Evolutionary conservation across 2,113 vertebrate species (phyloP).

Genomic region (Oryzias curvinotus): DNA sequence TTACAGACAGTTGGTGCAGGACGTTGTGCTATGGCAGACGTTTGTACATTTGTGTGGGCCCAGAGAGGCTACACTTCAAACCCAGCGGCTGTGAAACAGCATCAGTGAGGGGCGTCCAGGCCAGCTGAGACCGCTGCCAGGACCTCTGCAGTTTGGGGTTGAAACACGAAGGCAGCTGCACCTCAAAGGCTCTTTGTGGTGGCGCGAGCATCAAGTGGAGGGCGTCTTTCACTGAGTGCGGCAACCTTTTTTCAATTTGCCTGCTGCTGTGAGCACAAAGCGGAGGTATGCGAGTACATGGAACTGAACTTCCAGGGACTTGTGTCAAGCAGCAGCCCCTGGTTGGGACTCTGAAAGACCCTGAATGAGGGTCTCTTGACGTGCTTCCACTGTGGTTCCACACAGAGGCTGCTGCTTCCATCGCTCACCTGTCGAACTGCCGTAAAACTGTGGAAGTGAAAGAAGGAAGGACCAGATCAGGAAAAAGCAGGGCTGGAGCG

Average conservation of each 20-base stretch:
- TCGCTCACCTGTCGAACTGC: constrained; percentile 41
- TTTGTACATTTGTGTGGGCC: too few relatives aligned
- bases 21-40: too few relatives aligned
- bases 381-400: too few relatives aligned
- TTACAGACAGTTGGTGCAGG: too few relatives aligned
- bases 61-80: too few relatives aligned
- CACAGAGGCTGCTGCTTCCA: background rate
- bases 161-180: constrained; percentile 9
- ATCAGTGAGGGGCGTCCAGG: background rate
- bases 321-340: too few relatives aligned
- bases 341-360: too few relatives aligned
- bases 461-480: background rate
- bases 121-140: background rate
- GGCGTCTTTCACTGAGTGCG: background rate
- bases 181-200: background rate
- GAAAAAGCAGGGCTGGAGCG: too few relatives aligned
- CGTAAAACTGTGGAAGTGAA: constrained; percentile 27
- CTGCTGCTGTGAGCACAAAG: too few relatives aligned
- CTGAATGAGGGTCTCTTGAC: too few relatives aligned
- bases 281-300: too few relatives aligned
- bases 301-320: too few relatives aligned
- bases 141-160: background rate
- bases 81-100: background rate
- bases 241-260: background rate
- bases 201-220: background rate